A percentile compares a stretch with the other conserved stretches of the same genome.
Evolutionary conservation across 2,113 vertebrate species (phyloP).

Genomic region (Speoplatyrhinus poulsoni): DNA sequence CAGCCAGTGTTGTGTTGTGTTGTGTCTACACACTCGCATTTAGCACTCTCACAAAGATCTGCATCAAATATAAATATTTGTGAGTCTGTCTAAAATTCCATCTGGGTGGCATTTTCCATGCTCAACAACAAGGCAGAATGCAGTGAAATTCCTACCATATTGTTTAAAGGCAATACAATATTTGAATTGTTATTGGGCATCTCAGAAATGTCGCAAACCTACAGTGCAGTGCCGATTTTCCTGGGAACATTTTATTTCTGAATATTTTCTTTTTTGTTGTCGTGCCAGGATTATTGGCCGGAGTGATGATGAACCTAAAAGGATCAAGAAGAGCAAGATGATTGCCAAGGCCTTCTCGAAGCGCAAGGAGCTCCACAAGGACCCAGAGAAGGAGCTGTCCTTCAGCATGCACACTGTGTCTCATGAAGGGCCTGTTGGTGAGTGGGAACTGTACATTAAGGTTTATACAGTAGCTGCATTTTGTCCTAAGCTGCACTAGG

Average conservation of each 20-base stretch:
- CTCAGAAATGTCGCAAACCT: neutral
- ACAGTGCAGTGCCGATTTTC: neutral
- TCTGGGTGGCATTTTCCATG: no score
- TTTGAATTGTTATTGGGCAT: neutral
- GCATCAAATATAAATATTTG: no score
- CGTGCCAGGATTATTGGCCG: conserved; percentile 86
- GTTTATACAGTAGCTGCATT: neutral
- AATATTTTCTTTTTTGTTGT: neutral
- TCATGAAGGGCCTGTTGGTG: conserved; percentile 94
- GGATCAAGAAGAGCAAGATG: conserved; percentile 99
- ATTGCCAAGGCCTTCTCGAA: conserved; percentile 97
- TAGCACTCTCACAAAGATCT: no score
- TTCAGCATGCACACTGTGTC: conserved; percentile 97
- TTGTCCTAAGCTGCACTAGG: neutral
- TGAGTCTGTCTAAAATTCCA: no score
- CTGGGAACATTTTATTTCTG: neutral
- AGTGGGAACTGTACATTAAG: conserved; percentile 16
- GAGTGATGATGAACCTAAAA: conserved; percentile 92
- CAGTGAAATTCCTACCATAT: no score
- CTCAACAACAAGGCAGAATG: no score
- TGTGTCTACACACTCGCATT: no score
- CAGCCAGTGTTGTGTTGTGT: no score
- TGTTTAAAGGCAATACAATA: no score
- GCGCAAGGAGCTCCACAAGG: conserved; percentile 91
- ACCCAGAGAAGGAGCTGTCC: conserved; percentile 90